Conservation (phyloP, 1,140 invertebrate species). For the Aphelenchoides fujianensis region DNA sequence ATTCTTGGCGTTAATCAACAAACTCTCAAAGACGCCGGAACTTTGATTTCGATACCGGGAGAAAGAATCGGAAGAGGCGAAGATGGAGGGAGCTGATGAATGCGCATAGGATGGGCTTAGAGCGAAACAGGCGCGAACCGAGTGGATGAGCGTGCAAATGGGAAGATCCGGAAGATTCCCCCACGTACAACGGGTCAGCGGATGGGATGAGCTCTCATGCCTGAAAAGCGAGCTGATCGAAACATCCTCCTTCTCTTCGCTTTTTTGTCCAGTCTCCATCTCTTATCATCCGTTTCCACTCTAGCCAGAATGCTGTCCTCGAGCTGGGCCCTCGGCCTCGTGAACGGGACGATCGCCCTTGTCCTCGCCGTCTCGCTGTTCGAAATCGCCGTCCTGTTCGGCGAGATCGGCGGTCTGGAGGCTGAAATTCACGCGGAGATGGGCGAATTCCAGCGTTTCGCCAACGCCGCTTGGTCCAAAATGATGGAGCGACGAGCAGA, state of each 20-base stretch:
- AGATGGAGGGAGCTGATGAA: too few species aligned
- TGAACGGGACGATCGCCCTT: not conserved
- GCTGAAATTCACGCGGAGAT: not conserved
- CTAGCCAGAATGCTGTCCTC: not conserved
- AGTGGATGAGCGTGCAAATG: too few species aligned
- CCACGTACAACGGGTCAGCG: too few species aligned
- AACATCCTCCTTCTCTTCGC: not conserved
- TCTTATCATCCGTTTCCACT: too few species aligned
- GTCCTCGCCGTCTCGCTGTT: not conserved
- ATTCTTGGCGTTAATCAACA: too few species aligned
- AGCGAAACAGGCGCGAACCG: too few species aligned
- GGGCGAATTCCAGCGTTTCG: not conserved
- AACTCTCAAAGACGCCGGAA: too few species aligned
- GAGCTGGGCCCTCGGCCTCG: not conserved
- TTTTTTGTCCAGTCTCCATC: not conserved
- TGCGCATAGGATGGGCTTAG: too few species aligned
- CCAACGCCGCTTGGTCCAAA: not conserved
- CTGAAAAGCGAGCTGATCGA: not conserved
- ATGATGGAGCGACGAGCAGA: conserved; percentile 1
- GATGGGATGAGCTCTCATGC: not conserved
- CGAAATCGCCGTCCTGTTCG: not conserved
- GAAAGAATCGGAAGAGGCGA: too few species aligned
- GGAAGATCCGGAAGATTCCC: too few species aligned
- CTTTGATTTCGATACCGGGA: too few species aligned
- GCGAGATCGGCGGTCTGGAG: not conserved